phyloP scores from a whole-genome alignment of 2,888 invertebrate species.

The Latrodectus hesperus region DNA sequence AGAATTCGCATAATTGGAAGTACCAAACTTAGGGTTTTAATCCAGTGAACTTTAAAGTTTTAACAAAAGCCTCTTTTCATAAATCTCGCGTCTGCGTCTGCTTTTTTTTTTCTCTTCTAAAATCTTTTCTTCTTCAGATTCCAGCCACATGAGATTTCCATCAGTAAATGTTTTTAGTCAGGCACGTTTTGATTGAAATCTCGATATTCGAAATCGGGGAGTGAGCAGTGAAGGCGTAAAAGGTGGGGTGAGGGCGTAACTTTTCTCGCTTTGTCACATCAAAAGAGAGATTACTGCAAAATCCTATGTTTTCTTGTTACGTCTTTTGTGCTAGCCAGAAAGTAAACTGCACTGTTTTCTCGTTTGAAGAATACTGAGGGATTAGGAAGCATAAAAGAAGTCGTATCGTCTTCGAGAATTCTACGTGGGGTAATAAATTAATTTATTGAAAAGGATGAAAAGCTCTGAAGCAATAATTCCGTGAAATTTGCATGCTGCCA shows the following conservation, averaged over 20 bases:
- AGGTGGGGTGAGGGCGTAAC: background rate
- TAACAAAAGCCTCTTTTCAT: slow-evolving; percentile 4
- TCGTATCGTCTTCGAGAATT: background rate
- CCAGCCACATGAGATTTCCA: slow-evolving; percentile 24
- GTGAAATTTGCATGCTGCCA: slow-evolving; percentile 22
- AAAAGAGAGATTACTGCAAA: slow-evolving; percentile 26
- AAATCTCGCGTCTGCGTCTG: background rate
- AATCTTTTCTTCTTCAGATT: slow-evolving; percentile 5
- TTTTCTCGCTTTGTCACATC: background rate
- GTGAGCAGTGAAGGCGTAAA: background rate
- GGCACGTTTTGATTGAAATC: background rate
- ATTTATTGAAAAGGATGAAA: slow-evolving; percentile 25
- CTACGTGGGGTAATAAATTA: slow-evolving; percentile 36
- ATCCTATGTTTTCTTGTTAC: slow-evolving; percentile 21
- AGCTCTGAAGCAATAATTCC: slow-evolving; percentile 18
- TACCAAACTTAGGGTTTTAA: background rate
- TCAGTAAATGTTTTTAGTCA: background rate
- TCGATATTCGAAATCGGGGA: background rate
- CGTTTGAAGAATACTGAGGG: background rate
- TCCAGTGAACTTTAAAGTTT: background rate
- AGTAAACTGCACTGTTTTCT: background rate
- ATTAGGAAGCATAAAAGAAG: slow-evolving; percentile 24
- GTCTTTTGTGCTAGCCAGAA: slow-evolving; percentile 1
- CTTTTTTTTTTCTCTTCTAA: too few relatives aligned
- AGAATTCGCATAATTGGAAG: background rate